A percentile compares a stretch with the other conserved stretches of the same genome.
These are phyloP conservation scores for Tauraco erythrolophus DNA, from an alignment of 2,113 vertebrate species.

Conservation along the genomic window DNA sequence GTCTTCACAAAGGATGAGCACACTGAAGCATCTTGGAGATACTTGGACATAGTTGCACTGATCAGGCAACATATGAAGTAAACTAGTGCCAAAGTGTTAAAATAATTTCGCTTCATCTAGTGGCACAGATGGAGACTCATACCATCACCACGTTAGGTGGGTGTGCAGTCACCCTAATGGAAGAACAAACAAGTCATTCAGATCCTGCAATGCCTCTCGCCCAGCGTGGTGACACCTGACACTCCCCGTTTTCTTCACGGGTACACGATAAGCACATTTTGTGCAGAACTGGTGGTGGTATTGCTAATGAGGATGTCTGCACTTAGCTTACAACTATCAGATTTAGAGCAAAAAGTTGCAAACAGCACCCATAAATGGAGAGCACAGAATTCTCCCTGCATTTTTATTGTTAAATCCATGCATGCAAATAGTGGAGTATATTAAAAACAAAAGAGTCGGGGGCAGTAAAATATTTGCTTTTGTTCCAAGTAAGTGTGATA, in stretches of 20 bases:
- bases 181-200: slow-evolving; percentile 11
- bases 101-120: not conserved
- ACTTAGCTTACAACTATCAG: not conserved
- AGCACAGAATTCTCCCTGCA: not conserved
- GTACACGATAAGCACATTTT: not conserved
- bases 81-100: not conserved
- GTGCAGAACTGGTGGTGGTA: not conserved
- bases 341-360: not conserved
- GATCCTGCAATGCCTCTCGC: not conserved
- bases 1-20: not conserved
- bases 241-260: not conserved
- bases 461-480: not conserved
- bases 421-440: not conserved
- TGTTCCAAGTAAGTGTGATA: not conserved
- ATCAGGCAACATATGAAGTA: not conserved
- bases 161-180: not conserved
- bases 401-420: not conserved
- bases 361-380: not conserved
- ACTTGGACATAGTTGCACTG: not conserved
- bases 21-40: not conserved
- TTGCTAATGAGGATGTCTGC: not conserved
- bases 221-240: accelerated
- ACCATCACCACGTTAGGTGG: not conserved
- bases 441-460: not conserved
- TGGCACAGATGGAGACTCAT: slow-evolving; percentile 34